Percentiles rank a stretch among this genome's conserved stretches.
Evolutionary conservation across 2,888 invertebrate species (phyloP).

Genomic region (Isoperla grammatica): DNA sequence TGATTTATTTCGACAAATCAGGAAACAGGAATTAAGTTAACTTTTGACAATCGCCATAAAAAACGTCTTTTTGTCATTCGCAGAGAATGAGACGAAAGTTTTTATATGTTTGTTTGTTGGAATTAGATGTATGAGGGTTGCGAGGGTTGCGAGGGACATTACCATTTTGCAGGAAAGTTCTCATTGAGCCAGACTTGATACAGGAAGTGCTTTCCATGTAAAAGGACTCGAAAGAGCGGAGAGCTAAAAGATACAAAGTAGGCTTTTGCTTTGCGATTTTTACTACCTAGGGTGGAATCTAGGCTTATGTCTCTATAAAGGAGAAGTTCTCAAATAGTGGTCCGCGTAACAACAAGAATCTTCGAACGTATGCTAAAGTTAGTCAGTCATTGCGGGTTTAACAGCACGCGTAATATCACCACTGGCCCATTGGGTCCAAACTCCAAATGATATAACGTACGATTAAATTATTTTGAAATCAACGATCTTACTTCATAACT

Average conservation of each 20-base stretch:
- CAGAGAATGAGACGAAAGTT: conserved; percentile 2
- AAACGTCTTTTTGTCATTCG: conserved; percentile 6
- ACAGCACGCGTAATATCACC: too few species aligned
- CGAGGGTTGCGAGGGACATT: background rate
- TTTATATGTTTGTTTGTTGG: background rate
- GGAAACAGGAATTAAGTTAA: conserved; percentile 15
- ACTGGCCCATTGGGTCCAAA: too few species aligned
- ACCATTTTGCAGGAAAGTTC: conserved; percentile 8
- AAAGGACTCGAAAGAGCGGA: conserved; percentile 8
- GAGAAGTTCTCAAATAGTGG: too few species aligned
- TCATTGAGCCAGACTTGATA: too few species aligned
- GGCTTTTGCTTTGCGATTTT: background rate
- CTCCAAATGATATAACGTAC: too few species aligned
- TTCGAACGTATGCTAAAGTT: too few species aligned
- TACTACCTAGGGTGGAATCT: too few species aligned
- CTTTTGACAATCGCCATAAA: conserved; percentile 14
- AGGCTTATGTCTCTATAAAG: too few species aligned
- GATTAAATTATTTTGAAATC: too few species aligned
- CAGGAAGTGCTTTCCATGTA: conserved; percentile 13
- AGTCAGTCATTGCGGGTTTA: too few species aligned
- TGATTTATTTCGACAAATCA: conserved; percentile 12
- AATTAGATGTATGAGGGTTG: background rate
- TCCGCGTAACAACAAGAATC: too few species aligned
- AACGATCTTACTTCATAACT: too few species aligned
- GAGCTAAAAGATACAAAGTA: conserved; percentile 11